These are phyloP conservation scores for Tenthredo amoena DNA, from an alignment of 2,888 invertebrate genomes.

Conservation along the genomic window DNA sequence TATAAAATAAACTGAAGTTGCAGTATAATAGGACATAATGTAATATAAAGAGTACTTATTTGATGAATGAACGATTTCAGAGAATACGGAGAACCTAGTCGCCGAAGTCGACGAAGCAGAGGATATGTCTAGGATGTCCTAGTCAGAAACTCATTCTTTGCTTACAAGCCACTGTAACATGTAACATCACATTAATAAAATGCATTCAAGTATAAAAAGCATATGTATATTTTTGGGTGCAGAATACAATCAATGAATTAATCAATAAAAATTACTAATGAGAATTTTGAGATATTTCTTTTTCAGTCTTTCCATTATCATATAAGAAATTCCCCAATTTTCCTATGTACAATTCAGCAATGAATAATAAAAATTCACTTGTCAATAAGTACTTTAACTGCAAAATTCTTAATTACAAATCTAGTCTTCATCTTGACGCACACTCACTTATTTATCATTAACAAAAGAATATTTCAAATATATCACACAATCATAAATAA, in stretches of 20 bases:
- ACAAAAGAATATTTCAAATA: not conserved
- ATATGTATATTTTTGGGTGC: not conserved
- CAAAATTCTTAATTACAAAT: not conserved
- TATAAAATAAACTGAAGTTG: too few species aligned
- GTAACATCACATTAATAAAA: not conserved
- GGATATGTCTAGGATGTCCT: too few species aligned
- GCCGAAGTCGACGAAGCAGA: too few species aligned
- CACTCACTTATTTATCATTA: not conserved
- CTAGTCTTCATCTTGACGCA: not conserved
- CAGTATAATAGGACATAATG: too few species aligned
- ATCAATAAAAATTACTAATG: not conserved
- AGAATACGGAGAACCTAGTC: too few species aligned
- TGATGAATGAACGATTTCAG: too few species aligned
- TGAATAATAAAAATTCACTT: not conserved
- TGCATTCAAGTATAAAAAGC: not conserved
- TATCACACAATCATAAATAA: not conserved
- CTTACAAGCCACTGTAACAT: too few species aligned
- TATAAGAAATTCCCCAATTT: not conserved
- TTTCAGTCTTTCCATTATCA: conserved; percentile 5
- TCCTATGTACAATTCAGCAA: not conserved
- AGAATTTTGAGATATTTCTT: not conserved
- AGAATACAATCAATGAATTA: not conserved
- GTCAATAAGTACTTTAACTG: not conserved
- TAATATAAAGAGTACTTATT: too few species aligned
- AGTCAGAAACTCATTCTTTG: too few species aligned